phyloP scores from a whole-genome alignment of 2,113 vertebrate genomes.

The Melanerpes formicivorus region DNA sequence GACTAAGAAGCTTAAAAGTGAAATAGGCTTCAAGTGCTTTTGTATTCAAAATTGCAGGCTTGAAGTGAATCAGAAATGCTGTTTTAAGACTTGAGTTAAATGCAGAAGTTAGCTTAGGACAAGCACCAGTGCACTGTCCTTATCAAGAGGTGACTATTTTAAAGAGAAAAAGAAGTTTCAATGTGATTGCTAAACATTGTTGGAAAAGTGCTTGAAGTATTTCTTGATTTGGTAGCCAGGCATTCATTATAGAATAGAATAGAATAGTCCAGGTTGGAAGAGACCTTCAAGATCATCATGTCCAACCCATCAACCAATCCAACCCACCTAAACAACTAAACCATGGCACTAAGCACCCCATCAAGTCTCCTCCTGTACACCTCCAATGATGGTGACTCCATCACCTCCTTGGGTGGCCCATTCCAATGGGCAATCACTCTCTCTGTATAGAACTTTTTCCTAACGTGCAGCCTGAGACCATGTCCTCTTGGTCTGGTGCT shows the following conservation, averaged over 20 bases:
- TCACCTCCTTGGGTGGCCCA: no score
- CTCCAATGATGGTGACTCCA: no score
- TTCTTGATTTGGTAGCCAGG: background rate
- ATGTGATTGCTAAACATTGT: background rate
- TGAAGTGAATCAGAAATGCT: background rate
- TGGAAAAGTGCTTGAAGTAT: background rate
- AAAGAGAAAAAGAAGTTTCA: background rate
- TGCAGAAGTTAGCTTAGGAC: background rate
- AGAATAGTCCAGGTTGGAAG: no score
- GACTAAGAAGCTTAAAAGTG: background rate
- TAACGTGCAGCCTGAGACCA: no score
- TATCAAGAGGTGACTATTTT: background rate
- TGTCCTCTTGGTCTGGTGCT: no score
- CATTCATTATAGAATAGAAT: background rate
- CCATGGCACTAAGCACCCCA: no score
- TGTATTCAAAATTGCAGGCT: background rate
- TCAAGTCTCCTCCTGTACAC: no score
- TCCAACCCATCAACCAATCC: no score
- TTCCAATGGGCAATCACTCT: no score
- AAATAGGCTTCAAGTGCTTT: background rate
- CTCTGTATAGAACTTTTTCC: no score
- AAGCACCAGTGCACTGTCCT: background rate
- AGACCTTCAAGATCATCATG: no score
- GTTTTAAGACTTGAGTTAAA: background rate
- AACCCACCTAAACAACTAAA: no score